Base-by-base conservation (phyloP, 2,113 vertebrate genomes). In the Myotis yumanensis region DNA sequence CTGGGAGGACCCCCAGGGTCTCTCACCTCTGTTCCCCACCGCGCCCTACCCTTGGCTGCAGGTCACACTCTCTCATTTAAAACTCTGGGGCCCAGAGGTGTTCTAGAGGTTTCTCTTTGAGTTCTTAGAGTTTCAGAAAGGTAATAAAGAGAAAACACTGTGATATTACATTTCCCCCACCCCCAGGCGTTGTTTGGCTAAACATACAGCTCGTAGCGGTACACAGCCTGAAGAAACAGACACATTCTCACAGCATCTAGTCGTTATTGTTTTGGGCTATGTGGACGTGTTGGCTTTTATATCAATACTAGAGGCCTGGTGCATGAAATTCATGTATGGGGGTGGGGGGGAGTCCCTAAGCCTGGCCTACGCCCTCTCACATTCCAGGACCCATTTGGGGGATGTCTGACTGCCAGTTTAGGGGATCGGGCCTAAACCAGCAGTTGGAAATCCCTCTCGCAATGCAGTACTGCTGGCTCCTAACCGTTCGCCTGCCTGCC, bases 151-250 rank as follows among this genome's bases (percentile, higher is more conserved):
- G 75, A 87, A 75, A 73, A 86, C 86, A 20, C 22, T 17, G 14
- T 62, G 23, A 18, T 75, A 72, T 94, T 77, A 62, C n/a, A 32
- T 25, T 54, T 54, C 57, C 57, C 69, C 35, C 35, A 10, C 4
- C 18, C 18, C 68, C 68, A 94, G 30, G 32, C 84, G 32, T 95
- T 96, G 84, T 96, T 95, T 97, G 89, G 64, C 96, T 98, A 97
- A 97, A 97, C 95, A 92, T 35, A 66, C 32, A 86, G 80, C 93
- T 87, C 90, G 86, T 72, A 96, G 93, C 72, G 25, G 54, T 85
- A 95, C 81, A 89, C 71, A 68, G 75, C 93, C 95, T 93, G 77
- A 90, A 92, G 69, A 96, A 94, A 89, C 97, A 90, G 94, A 95
- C 97, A 97, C 95, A 89, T 88, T 80, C 52, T 94, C 94, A 88